Base-by-base conservation (phyloP, 2,797 vertebrate species). In the Lutjanus argentimaculatus region DNA sequence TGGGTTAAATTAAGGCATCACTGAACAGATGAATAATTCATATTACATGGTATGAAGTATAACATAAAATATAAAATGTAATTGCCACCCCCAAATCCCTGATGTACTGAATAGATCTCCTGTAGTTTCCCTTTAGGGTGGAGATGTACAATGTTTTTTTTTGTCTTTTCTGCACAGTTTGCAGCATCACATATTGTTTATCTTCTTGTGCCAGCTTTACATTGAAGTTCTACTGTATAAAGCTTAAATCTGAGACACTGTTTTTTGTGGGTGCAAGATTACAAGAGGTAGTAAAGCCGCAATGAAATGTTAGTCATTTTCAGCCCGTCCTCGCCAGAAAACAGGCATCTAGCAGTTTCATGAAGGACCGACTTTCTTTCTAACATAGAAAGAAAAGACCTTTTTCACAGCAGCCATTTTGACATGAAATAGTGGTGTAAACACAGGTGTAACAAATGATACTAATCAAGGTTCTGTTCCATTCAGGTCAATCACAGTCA, bases 1-100 rank as follows among this genome's bases (percentile, higher is more conserved):
- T 15, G 72, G 65, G 64, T 84, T 61, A 84, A 72, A 84, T 71
- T 52, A 89, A 69, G 43, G 40, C 63, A 67, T 77, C 58, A 75
- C 10, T 48, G 68, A 77, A 71, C 9, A 61, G 14, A 87, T 87
- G 57, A 43, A 83, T 74, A 42, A 81, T 80, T 84, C 21, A 79
- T 59, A 42, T 43, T n/a, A 36, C 53, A 66, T 52, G 40, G 42
- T 42, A 30, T 55, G 52, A 72, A 67, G 70, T 52, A 64, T 45
- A 43, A 45, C 53, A 63, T 46, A 52, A 75, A 76, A 67, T 56
- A 71, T 61, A 10, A 77, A 36, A 75, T 63, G 2, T 25, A 46
- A 14, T 22, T 66, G 59, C 63, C 43, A 17, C 52, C 14, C 48
- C 43, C 14, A 62, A 59, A 72, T 62, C 30, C 15, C 25, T 25